Conservation (phyloP, 2,888 invertebrate genomes). For the Seira sanloemensis region DNA sequence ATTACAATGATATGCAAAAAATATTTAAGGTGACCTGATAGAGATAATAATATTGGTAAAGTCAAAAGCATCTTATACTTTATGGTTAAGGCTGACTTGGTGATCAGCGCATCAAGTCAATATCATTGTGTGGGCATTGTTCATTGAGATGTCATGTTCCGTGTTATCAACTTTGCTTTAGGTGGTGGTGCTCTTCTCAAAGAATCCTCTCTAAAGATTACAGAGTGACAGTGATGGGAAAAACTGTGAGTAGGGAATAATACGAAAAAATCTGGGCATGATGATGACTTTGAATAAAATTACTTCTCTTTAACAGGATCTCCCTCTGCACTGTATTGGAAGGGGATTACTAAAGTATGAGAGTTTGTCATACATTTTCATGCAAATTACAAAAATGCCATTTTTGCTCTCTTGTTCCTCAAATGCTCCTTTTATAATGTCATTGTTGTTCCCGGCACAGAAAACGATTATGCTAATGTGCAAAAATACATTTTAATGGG, state of each 20-base stretch:
- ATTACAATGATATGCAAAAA: too few species aligned
- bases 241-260: not conserved
- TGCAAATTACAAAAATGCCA: not conserved
- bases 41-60: too few species aligned
- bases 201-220: not conserved
- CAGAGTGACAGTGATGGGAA: not conserved
- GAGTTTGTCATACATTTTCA: conserved; percentile 27
- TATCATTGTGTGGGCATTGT: conserved; percentile 22
- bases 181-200: not conserved
- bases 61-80: too few species aligned
- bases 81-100: too few species aligned
- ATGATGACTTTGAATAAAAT: conserved; percentile 30
- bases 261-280: conserved; percentile 2
- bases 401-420: not conserved
- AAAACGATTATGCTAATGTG: conserved; percentile 49
- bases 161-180: conserved; percentile 11
- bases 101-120: too few species aligned
- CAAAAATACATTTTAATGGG: conserved; percentile 29
- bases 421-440: not conserved
- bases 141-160: conserved; percentile 54
- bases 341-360: conserved; percentile 30
- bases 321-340: conserved; percentile 31
- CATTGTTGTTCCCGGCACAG: conserved; percentile 37
- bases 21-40: too few species aligned
- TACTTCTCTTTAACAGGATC: conserved; percentile 55